Conservation (phyloP, 1,140 invertebrate genomes). For the Zaprionus vittiger region DNA sequence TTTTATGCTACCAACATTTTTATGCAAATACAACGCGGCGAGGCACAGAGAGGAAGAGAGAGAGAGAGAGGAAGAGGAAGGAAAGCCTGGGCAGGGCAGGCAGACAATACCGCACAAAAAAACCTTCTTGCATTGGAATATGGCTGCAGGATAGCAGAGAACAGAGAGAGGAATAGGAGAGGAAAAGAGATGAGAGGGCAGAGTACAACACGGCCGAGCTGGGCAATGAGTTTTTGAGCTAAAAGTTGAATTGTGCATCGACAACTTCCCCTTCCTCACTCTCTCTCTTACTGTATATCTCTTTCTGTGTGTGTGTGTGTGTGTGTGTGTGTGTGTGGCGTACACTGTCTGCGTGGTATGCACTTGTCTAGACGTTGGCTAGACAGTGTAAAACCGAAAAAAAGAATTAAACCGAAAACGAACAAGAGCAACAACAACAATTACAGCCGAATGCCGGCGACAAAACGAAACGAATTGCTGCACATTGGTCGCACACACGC, state of each 20-base stretch:
- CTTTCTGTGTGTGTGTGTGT: slow-evolving; percentile 25
- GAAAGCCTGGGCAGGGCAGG: not conserved
- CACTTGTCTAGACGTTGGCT: slow-evolving; percentile 83
- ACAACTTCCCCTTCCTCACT: slow-evolving; percentile 37
- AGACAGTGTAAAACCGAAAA: slow-evolving; percentile 81
- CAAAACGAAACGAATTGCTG: slow-evolving; percentile 78
- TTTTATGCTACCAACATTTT: slow-evolving; percentile 50
- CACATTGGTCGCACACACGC: slow-evolving; percentile 58
- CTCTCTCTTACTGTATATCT: slow-evolving; percentile 12
- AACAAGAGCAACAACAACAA: slow-evolving; percentile 58
- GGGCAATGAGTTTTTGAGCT: slow-evolving; percentile 79
- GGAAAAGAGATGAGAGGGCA: not conserved
- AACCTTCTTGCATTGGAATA: slow-evolving; percentile 57
- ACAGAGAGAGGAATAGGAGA: not conserved
- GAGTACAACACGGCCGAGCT: slow-evolving; percentile 29
- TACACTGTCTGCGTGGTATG: slow-evolving; percentile 77
- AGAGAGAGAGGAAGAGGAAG: slow-evolving; percentile 23
- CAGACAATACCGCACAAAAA: slow-evolving; percentile 35
- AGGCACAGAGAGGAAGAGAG: not conserved
- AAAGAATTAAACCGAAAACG: slow-evolving; percentile 40
- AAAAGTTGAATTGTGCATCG: slow-evolving; percentile 83
- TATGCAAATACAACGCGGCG: slow-evolving; percentile 54
- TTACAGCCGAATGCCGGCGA: slow-evolving; percentile 73
- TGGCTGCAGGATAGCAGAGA: slow-evolving; percentile 66
- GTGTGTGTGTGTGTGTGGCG: slow-evolving; percentile 50